phyloP scores from a whole-genome alignment of 2,888 invertebrate species.

The Agonopterix alstromeriana region DNA sequence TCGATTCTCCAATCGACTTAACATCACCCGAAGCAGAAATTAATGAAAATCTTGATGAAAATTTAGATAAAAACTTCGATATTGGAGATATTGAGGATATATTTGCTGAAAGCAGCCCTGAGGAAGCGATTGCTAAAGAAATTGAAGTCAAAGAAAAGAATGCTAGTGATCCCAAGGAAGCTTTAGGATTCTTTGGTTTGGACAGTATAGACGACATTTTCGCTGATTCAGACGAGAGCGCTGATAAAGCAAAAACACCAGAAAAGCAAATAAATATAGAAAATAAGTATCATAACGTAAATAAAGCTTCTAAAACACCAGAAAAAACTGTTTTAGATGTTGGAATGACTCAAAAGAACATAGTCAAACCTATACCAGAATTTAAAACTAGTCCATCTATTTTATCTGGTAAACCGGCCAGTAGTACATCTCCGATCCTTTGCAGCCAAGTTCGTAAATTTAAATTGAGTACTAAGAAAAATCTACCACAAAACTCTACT shows the following conservation, averaged over 20 bases:
- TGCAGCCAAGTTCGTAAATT: constrained; percentile 44
- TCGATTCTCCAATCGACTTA: constrained; percentile 17
- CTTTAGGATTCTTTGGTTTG: constrained; percentile 41
- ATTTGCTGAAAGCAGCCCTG: constrained; percentile 48
- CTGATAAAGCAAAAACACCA: constrained; percentile 12
- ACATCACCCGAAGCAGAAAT: constrained; percentile 1
- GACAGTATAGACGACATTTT: constrained; percentile 58
- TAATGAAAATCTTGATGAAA: neutral
- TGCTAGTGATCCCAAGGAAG: constrained; percentile 18
- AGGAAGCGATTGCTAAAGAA: constrained; percentile 22
- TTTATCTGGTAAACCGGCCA: constrained; percentile 39
- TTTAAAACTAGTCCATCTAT: constrained; percentile 50
- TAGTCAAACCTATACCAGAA: too few relatives aligned
- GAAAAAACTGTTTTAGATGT: neutral
- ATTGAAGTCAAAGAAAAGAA: constrained; percentile 14
- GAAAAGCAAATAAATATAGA: constrained; percentile 5
- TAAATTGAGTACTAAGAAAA: constrained; percentile 36
- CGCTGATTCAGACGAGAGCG: constrained; percentile 39
- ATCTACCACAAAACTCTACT: constrained; percentile 27
- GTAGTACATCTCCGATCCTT: constrained; percentile 51
- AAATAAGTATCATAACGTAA: neutral
- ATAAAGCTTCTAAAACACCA: neutral
- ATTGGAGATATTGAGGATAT: constrained; percentile 58
- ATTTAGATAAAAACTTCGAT: constrained; percentile 49
- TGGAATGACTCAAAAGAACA: too few relatives aligned